Evolutionary conservation across 1,140 invertebrate genomes (phyloP).

Genomic region (Drosophila novamexicana): DNA sequence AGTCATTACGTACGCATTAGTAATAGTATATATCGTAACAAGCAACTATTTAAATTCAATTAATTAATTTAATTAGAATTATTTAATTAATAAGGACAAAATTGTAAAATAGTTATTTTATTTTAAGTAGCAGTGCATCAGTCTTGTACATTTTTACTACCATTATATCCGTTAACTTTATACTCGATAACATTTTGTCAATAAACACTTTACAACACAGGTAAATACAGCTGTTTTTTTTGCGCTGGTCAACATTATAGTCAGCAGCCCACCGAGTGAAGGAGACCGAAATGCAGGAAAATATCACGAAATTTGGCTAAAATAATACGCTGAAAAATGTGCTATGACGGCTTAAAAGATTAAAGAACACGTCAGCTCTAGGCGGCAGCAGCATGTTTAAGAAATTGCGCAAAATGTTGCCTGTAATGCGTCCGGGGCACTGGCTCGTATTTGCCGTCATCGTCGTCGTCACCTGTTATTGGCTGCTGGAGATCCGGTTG

Average conservation of each 20-base stretch:
- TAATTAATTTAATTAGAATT: too few relatives aligned
- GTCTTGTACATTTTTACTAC: neutral
- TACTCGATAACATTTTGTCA: neutral
- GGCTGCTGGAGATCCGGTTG: slow-evolving; percentile 58
- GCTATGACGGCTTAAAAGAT: slow-evolving; percentile 4
- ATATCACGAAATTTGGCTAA: slow-evolving; percentile 30
- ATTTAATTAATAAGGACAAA: too few relatives aligned
- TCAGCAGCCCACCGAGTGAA: slow-evolving; percentile 23
- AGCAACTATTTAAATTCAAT: too few relatives aligned
- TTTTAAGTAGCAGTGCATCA: too few relatives aligned
- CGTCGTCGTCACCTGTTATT: slow-evolving; percentile 68
- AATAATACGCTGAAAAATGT: slow-evolving; percentile 45
- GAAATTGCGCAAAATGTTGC: slow-evolving; percentile 69
- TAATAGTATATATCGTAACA: too few relatives aligned
- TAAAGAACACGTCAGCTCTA: slow-evolving; percentile 6
- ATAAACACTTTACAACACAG: neutral
- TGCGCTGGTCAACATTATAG: slow-evolving; percentile 27
- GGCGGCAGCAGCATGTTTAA: slow-evolving; percentile 50
- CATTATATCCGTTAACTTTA: neutral
- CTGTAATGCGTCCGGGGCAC: slow-evolving; percentile 60
- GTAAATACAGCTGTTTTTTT: slow-evolving; percentile 28
- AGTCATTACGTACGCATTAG: too few relatives aligned
- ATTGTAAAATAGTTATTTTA: too few relatives aligned
- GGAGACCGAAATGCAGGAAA: slow-evolving; percentile 41
- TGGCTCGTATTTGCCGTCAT: slow-evolving; percentile 56